Conservation (phyloP, 2,113 vertebrate species). For the Antechinus stuartii region DNA sequence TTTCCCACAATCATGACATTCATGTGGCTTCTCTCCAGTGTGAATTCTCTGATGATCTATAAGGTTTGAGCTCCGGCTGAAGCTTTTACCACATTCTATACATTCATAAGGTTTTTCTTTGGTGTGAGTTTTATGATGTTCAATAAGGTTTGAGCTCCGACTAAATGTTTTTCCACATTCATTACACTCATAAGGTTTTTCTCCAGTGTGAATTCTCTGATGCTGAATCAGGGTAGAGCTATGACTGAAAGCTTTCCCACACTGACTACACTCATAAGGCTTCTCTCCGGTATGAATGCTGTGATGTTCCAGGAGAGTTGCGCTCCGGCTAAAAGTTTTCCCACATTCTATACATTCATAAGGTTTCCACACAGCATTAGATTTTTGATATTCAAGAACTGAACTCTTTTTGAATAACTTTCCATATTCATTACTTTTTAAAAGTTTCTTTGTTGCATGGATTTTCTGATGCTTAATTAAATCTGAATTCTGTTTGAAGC, state of each 20-base stretch:
- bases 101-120: constrained; percentile 69
- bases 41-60: constrained; percentile 70
- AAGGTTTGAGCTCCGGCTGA: constrained; percentile 70
- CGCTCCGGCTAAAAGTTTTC: constrained; percentile 69
- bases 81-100: constrained; percentile 69
- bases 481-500: constrained; percentile 30
- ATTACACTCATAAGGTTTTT: constrained; percentile 64
- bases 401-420: constrained; percentile 78
- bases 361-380: constrained; percentile 76
- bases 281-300: constrained; percentile 69
- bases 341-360: constrained; percentile 68
- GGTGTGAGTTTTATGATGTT: constrained; percentile 69
- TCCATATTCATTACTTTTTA: constrained; percentile 73
- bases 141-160: constrained; percentile 65
- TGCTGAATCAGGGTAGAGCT: constrained; percentile 69
- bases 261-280: constrained; percentile 65
- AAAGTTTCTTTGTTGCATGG: constrained; percentile 80
- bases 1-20: constrained; percentile 74
- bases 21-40: constrained; percentile 69
- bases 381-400: constrained; percentile 72
- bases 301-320: constrained; percentile 65
- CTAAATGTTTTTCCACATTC: constrained; percentile 72
- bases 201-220: constrained; percentile 70
- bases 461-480: constrained; percentile 72
- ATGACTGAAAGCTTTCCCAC: constrained; percentile 72